Evolutionary conservation across 2,797 vertebrate genomes (phyloP).

Genomic region (Vireo griseus): DNA sequence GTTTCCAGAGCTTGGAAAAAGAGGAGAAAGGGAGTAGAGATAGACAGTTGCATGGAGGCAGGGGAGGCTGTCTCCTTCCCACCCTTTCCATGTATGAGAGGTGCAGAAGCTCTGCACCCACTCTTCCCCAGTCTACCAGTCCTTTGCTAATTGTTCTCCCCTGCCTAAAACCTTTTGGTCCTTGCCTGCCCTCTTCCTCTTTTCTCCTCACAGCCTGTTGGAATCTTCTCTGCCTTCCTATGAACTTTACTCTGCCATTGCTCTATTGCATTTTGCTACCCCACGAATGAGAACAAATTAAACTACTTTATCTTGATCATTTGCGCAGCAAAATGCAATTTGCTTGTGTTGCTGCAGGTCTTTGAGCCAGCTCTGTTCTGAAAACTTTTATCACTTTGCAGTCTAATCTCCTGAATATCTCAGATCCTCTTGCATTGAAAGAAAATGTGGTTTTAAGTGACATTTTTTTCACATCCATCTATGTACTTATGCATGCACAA

Average conservation of each 20-base stretch:
- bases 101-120: not conserved
- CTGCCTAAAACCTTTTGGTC: not conserved
- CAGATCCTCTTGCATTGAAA: constrained; percentile 38
- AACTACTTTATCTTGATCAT: constrained; percentile 42
- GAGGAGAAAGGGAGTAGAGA: not conserved
- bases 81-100: not conserved
- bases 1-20: not conserved
- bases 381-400: constrained; percentile 65
- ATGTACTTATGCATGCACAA: not conserved
- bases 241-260: not conserved
- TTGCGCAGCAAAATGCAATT: constrained; percentile 47
- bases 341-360: constrained; percentile 30
- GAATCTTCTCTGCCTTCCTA: not conserved
- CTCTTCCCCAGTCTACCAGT: not conserved
- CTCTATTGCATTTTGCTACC: constrained; percentile 19
- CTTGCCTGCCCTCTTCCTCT: not conserved
- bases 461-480: not conserved
- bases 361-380: constrained; percentile 23
- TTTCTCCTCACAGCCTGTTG: not conserved
- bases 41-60: not conserved
- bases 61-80: not conserved
- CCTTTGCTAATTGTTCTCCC: not conserved
- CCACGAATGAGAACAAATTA: constrained; percentile 17
- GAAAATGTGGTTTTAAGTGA: constrained; percentile 1
- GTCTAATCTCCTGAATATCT: constrained; percentile 30